Evolutionary conservation across 2,888 invertebrate genomes (phyloP).

Genomic region (Aphodius sticticus): DNA sequence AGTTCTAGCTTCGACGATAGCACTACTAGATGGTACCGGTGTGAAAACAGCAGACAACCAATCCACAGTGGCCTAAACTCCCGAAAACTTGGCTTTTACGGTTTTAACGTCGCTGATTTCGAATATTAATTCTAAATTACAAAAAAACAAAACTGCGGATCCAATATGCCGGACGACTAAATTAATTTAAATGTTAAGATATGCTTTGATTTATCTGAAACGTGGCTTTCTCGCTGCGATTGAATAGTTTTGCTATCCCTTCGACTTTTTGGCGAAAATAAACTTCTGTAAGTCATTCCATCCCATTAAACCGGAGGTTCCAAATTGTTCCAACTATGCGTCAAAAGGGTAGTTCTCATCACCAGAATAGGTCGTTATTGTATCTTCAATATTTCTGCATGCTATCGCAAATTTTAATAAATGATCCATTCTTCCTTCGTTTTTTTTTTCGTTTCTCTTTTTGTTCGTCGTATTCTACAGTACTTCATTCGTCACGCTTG

Average conservation of each 20-base stretch:
- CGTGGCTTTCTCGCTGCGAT: constrained; percentile 45
- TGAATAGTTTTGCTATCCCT: constrained; percentile 46
- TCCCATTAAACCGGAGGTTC: constrained; percentile 43
- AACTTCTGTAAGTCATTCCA: constrained; percentile 47
- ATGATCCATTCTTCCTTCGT: constrained; percentile 14
- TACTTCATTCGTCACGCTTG: background rate
- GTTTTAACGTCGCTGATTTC: too few species aligned
- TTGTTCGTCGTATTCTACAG: background rate
- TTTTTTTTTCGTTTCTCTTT: background rate
- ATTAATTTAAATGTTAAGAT: too few species aligned
- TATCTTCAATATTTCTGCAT: constrained; percentile 6
- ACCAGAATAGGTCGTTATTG: constrained; percentile 8
- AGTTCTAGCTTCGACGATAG: too few species aligned
- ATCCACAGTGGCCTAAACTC: too few species aligned
- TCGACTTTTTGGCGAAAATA: constrained; percentile 47
- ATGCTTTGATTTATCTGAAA: too few species aligned
- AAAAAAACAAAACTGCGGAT: too few species aligned
- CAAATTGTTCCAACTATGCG: constrained; percentile 47
- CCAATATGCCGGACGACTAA: too few species aligned
- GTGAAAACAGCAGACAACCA: too few species aligned
- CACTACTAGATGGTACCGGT: too few species aligned
- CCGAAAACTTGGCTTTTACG: too few species aligned
- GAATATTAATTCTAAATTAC: too few species aligned
- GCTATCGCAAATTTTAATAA: constrained; percentile 8
- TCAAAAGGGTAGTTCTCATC: constrained; percentile 17